Conservation (phyloP, 2,113 vertebrate genomes). For the Sinocyclocheilus maitianheensis region DNA sequence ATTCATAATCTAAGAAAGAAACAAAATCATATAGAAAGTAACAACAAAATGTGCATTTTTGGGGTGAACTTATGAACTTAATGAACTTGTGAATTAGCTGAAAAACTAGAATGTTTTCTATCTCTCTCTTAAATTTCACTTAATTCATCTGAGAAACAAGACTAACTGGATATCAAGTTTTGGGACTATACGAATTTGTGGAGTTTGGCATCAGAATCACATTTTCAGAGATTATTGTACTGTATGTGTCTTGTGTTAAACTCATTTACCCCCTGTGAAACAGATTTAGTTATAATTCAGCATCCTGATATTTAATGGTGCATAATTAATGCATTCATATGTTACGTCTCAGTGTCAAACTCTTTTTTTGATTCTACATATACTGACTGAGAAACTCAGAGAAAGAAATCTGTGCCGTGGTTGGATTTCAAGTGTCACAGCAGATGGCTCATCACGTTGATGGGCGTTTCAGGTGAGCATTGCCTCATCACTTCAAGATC, state of each 20-base stretch:
- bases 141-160: not conserved
- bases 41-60: too few species aligned
- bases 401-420: not conserved
- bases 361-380: not conserved
- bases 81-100: too few species aligned
- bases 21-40: too few species aligned
- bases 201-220: not conserved
- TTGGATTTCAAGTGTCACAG: slow-evolving; percentile 7
- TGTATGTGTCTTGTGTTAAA: not conserved
- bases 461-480: slow-evolving; percentile 29
- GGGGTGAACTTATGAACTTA: too few species aligned
- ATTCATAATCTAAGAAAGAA: too few species aligned
- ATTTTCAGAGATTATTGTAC: not conserved
- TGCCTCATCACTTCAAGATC: slow-evolving; percentile 36
- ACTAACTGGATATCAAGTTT: not conserved
- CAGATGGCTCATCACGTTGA: slow-evolving; percentile 42
- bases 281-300: not conserved
- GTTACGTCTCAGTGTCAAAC: not conserved
- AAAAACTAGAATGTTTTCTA: too few species aligned
- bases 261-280: not conserved
- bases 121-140: not conserved
- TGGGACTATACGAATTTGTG: not conserved
- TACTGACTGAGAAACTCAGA: not conserved
- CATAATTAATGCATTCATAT: not conserved
- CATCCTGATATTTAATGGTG: not conserved